Conservation (phyloP, 2,888 invertebrate genomes). For the Craniophora ligustri region DNA sequence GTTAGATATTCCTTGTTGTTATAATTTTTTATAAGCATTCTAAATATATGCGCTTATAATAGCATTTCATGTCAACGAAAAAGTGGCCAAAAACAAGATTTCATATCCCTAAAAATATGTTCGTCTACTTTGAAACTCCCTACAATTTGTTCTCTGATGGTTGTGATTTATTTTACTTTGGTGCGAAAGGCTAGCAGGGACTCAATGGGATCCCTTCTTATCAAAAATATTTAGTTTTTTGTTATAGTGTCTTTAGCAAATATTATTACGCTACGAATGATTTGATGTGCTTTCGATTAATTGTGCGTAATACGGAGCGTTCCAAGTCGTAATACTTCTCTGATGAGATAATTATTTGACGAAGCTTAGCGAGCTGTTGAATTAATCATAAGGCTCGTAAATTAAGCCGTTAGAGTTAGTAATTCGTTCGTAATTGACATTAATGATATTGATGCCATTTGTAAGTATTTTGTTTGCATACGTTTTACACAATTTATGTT, state of each 20-base stretch:
- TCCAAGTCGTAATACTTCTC: not conserved
- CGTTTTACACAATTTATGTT: not conserved
- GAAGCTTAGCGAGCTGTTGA: not conserved
- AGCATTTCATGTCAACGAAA: no score
- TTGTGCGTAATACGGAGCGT: constrained; percentile 1
- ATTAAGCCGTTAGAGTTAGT: constrained; percentile 11
- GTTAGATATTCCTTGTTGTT: no score
- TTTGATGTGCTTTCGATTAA: not conserved
- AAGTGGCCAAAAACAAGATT: no score
- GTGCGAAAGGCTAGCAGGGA: no score
- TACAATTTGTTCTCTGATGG: no score
- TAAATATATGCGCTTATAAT: no score
- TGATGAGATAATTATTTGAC: not conserved
- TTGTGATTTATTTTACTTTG: no score
- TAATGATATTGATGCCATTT: constrained; percentile 26
- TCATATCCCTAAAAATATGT: no score
- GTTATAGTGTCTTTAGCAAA: no score
- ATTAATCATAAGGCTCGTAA: constrained; percentile 16
- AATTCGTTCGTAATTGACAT: constrained; percentile 32
- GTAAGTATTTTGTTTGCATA: constrained; percentile 9
- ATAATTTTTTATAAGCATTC: no score
- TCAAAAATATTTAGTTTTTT: no score
- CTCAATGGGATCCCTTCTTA: not conserved
- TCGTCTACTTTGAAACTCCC: no score
- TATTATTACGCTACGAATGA: constrained; percentile 1